Conservation (phyloP, 2,113 vertebrate species). For the Coptodon rendalli region DNA sequence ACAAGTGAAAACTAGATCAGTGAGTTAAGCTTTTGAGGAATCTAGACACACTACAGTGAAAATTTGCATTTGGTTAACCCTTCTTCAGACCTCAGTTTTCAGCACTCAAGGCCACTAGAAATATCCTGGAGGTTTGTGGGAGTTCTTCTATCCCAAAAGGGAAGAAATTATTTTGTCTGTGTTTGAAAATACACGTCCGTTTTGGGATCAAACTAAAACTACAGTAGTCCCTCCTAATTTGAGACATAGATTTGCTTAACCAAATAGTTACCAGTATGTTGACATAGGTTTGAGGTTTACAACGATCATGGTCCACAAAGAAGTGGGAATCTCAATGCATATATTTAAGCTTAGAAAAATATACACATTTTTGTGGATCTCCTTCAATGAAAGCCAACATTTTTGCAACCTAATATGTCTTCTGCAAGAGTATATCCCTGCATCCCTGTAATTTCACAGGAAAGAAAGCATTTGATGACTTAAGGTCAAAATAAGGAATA, state of each 20-base stretch:
- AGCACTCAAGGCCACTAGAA: constrained; percentile 41
- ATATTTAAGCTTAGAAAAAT: constrained; percentile 25
- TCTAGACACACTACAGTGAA: neutral
- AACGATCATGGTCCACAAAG: constrained; percentile 21
- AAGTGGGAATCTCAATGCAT: constrained; percentile 29
- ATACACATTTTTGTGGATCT: constrained; percentile 27
- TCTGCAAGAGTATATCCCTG: neutral
- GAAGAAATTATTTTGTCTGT: neutral
- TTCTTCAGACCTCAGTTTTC: constrained; percentile 37
- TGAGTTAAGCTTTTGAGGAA: neutral
- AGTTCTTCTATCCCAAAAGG: neutral
- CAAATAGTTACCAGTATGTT: constrained; percentile 44
- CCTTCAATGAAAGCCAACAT: neutral
- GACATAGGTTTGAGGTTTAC: constrained; percentile 68
- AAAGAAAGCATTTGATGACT: neutral
- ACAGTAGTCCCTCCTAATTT: constrained; percentile 16
- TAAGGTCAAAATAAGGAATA: neutral
- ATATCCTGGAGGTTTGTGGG: constrained; percentile 49
- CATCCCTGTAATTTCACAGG: neutral
- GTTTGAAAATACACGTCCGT: constrained; percentile 1
- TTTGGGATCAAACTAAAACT: constrained; percentile 26
- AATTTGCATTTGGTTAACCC: constrained; percentile 52
- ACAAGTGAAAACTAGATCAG: constrained; percentile 5
- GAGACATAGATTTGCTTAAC: constrained; percentile 10
- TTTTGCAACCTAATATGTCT: neutral